Conservation (phyloP, 1,140 invertebrate genomes). For the Drosophila nasuta region DNA sequence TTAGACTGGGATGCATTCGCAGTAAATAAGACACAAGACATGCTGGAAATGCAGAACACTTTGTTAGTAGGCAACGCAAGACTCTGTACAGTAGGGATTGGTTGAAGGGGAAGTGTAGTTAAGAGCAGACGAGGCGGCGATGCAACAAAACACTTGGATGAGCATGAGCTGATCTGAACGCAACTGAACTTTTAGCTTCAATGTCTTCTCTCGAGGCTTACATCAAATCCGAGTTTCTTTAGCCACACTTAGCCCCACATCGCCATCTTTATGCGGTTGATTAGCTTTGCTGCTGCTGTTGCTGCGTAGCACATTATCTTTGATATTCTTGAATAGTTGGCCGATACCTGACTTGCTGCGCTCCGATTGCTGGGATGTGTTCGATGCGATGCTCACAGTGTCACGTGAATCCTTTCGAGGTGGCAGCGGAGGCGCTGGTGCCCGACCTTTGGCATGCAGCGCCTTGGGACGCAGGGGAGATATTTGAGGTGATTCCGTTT, state of each 20-base stretch:
- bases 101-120: slow-evolving; percentile 30
- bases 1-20: neutral
- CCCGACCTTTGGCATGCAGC: slow-evolving; percentile 71
- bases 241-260: slow-evolving; percentile 42
- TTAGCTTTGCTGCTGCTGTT: slow-evolving; percentile 53
- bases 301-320: slow-evolving; percentile 74
- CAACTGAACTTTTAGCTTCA: neutral
- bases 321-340: slow-evolving; percentile 72
- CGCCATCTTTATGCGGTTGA: slow-evolving; percentile 26
- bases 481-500: slow-evolving; percentile 25
- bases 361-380: slow-evolving; percentile 42
- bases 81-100: slow-evolving; percentile 42
- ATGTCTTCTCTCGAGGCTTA: slow-evolving; percentile 48
- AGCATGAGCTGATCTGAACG: slow-evolving; percentile 38
- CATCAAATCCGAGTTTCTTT: slow-evolving; percentile 75
- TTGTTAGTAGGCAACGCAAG: slow-evolving; percentile 66
- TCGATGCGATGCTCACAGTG: slow-evolving; percentile 52
- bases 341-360: slow-evolving; percentile 71
- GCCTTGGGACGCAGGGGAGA: slow-evolving; percentile 50
- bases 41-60: slow-evolving; percentile 60
- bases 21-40: slow-evolving; percentile 31
- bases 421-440: slow-evolving; percentile 70
- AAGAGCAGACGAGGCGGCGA: slow-evolving; percentile 46
- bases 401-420: slow-evolving; percentile 54
- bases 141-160: slow-evolving; percentile 60